Evolutionary conservation across 2,113 vertebrate genomes (phyloP), one percentile per base, ranked within the genome.

Genomic region (Blennius ocellaris): DNA sequence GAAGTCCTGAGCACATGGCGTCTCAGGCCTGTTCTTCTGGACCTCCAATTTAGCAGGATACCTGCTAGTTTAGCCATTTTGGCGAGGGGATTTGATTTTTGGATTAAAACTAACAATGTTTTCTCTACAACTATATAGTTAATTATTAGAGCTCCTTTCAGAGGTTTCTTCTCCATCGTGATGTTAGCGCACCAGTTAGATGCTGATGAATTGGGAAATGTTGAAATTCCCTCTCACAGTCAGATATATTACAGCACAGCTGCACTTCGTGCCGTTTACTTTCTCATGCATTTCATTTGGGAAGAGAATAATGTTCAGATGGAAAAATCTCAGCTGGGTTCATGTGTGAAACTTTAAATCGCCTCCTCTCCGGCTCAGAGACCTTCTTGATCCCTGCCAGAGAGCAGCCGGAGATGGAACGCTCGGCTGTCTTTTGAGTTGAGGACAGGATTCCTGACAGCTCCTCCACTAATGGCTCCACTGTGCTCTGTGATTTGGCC

Each of bases 391-490:
- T 63, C 49, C 43, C 51, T 0, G 1, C 8, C n/a, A 44, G 30
- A 70, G 72, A 73, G 68, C 73, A 76, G 54, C 30, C 54, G 47
- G 54, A 41, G 53, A 50, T 37, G 15, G 63, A 73, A 41, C 9
- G 2, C 54, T 66, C 39, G 50, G 64, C 47, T 61, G 7, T 69
- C 55, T 76, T 72, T 61, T 36, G 55, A 69, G 51, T 47, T 36
- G 73, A 68, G 62, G 62, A 68, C 56, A 68, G 68, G 38, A 53
- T 62, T 75, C 57, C 50, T 80, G 73, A 73, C 62, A 80, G 41
- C 38, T 52, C 5, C 30, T 59, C 68, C 43, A 36, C 57, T 64
- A 52, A 72, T 68, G 58, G 54, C 49, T 80, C 52, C 41, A 47
- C 81, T 47, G 21, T 38, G 61, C 72, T 49, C 6, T 36, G 39